Evolutionary conservation across 2,797 vertebrate genomes (phyloP), one percentile per base, ranked within the genome.

Genomic region (Perodicticus potto): DNA sequence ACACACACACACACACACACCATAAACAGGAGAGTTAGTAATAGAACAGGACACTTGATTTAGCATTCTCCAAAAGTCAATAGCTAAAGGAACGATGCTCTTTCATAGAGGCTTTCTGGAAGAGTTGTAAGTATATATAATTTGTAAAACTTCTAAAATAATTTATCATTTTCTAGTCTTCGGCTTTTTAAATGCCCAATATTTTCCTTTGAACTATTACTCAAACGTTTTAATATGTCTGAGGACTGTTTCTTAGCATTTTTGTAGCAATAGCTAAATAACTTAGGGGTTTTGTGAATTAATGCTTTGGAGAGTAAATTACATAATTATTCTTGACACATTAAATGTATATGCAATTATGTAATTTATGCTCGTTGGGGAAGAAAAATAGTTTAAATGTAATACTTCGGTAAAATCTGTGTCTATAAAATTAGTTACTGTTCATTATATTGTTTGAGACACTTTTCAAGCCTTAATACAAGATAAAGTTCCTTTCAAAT

Each of bases 41-140:
- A 82, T 19, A 63, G 93, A 86, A 20, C 57, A 85, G 72, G 67
- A 27, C 23, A 57, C 89, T 74, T 20, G 13, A 25, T 84, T 55
- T 76, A 86, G 37, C 70, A 45, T 86, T 92, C 43, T 86, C 43
- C 32, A 63, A 80, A 78, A 84, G 25, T 55, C 34, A 96, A 43
- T 57, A 43, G 43, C 59, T 20, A 40, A 74, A 57, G 61, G 87
- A 63, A 19, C 2, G 1, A n/a, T 20, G 49, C 16, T 32, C n/a
- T 72, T 83, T 88, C 37, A 55, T 37, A n/a, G 76, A 85, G 80
- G 77, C 65, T 55, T 88, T 89, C 9, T 70, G 72, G 73, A 91
- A 83, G 45, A 93, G 45, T 57, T 86, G 96, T 96, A 95, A 97
- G 97, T 97, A 94, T 69, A 14, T 94, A 55, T 40, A 7, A 45